A percentile compares a stretch with the other conserved stretches of the same genome.
phyloP scores from a whole-genome alignment of 2,797 vertebrate species.

The Synaphobranchus kaupii region DNA sequence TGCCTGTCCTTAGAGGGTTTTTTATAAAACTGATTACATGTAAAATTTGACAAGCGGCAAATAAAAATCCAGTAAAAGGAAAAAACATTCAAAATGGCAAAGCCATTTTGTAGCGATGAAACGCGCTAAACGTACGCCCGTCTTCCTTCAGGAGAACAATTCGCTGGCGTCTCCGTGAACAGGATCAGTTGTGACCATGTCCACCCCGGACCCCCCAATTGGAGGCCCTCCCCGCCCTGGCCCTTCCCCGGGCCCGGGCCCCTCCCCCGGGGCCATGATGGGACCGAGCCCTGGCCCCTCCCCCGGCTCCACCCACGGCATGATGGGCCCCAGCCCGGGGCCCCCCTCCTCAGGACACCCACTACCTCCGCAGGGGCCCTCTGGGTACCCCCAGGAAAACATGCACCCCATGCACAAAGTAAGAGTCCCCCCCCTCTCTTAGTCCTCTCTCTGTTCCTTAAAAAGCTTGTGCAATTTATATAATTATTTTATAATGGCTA shows the following conservation, averaged over 20 bases:
- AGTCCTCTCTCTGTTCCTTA: not conserved
- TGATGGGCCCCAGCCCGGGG: constrained; percentile 93
- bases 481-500: too few relatives aligned
- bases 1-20: not conserved
- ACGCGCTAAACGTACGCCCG: too few relatives aligned
- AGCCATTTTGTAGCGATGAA: too few relatives aligned
- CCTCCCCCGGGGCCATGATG: constrained; percentile 88
- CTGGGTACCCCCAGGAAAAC: constrained; percentile 85
- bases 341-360: constrained; percentile 82
- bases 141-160: constrained; percentile 2
- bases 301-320: constrained; percentile 87
- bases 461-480: too few relatives aligned
- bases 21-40: not conserved
- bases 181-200: constrained; percentile 75
- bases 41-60: not conserved
- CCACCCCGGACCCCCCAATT: constrained; percentile 89
- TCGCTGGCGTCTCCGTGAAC: constrained; percentile 40
- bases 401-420: constrained; percentile 93
- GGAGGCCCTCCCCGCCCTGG: constrained; percentile 86
- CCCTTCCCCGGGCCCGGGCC: constrained; percentile 87
- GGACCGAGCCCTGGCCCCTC: constrained; percentile 90
- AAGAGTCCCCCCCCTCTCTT: constrained; percentile 42
- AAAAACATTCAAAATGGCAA: not conserved
- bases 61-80: not conserved
- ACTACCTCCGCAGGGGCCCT: constrained; percentile 83